Percentiles rank a stretch among this genome's conserved stretches.
phyloP scores from a whole-genome alignment of 2,113 vertebrate species.

The Carassius gibelio region DNA sequence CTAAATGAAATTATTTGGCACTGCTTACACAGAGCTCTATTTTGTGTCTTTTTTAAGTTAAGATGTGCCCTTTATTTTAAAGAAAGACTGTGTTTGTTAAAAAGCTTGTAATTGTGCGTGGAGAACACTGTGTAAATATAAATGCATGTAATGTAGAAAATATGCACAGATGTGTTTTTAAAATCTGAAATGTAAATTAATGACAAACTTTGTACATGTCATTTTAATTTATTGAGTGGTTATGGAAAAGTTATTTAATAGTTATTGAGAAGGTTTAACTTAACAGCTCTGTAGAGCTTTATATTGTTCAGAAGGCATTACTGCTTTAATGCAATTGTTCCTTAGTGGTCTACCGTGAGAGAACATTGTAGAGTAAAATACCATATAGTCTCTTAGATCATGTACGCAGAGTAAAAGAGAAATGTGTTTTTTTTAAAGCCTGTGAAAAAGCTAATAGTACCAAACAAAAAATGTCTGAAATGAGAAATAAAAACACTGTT shows the following conservation, averaged over 20 bases:
- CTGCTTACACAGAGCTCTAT: background rate
- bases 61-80: constrained; percentile 14
- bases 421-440: constrained; percentile 41
- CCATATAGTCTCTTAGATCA: constrained; percentile 33
- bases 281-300: constrained; percentile 70
- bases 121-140: constrained; percentile 62
- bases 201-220: constrained; percentile 73
- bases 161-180: constrained; percentile 78
- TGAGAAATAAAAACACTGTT: constrained; percentile 58
- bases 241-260: constrained; percentile 74
- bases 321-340: constrained; percentile 64
- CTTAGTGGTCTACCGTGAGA: constrained; percentile 55
- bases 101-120: constrained; percentile 72
- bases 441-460: constrained; percentile 51
- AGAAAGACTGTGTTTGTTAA: constrained; percentile 33
- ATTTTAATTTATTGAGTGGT: constrained; percentile 79
- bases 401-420: constrained; percentile 41
- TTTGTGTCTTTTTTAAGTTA: background rate
- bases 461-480: constrained; percentile 61
- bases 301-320: constrained; percentile 67
- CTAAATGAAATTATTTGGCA: background rate
- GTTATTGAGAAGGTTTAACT: constrained; percentile 68
- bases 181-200: constrained; percentile 77
- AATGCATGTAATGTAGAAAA: constrained; percentile 68
- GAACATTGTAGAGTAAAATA: constrained; percentile 38